phyloP scores from a whole-genome alignment of 2,113 vertebrate genomes.

The Labeo rohita region DNA sequence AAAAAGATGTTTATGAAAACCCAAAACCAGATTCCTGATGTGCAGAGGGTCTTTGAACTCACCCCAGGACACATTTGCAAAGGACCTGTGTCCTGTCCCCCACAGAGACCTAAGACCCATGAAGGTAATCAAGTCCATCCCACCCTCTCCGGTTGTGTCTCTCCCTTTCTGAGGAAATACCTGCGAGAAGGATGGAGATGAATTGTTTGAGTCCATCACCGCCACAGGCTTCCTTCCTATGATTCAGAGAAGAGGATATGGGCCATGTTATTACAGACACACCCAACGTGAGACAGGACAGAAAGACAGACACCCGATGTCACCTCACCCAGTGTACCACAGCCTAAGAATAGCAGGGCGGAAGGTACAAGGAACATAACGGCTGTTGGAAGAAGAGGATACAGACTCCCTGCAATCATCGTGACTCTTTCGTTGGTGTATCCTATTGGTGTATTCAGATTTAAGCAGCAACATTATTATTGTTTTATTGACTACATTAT shows the following conservation, averaged over 20 bases:
- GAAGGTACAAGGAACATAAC: background rate
- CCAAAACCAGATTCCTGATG: background rate
- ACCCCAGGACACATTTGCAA: background rate
- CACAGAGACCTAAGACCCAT: background rate
- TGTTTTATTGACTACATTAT: no score
- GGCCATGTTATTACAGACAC: conserved; percentile 37
- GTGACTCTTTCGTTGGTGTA: background rate
- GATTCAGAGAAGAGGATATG: conserved; percentile 38
- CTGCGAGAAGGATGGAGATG: background rate
- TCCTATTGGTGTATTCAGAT: background rate
- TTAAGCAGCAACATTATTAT: no score
- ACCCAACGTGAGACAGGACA: conserved; percentile 21
- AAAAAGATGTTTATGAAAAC: background rate
- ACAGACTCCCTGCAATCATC: background rate
- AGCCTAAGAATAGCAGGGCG: conserved; percentile 62
- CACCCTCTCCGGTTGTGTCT: background rate
- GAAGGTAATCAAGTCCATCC: background rate
- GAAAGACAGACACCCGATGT: conserved; percentile 2
- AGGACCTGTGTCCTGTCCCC: background rate
- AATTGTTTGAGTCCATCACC: conserved; percentile 35
- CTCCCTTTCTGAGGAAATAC: background rate
- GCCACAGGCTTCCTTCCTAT: conserved; percentile 48
- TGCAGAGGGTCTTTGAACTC: background rate
- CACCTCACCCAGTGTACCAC: background rate
- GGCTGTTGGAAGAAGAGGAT: background rate